phyloP scores from a whole-genome alignment of 2,113 vertebrate species.

The Atractosteus spatula region DNA sequence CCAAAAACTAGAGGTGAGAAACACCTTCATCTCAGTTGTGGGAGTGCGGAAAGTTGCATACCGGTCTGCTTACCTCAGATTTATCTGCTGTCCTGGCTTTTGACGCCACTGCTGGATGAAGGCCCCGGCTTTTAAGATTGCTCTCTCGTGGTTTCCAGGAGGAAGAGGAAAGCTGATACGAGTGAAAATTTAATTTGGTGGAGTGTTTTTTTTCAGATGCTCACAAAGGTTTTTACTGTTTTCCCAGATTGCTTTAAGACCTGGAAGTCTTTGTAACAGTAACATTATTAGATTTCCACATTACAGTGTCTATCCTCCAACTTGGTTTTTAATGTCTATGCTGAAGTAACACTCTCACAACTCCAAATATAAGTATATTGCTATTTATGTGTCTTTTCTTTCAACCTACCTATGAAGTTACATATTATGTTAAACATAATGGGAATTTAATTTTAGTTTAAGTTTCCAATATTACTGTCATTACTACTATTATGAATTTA shows the following conservation, averaged over 20 bases:
- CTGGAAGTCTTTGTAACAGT: slow-evolving; percentile 15
- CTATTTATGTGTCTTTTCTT: slow-evolving; percentile 26
- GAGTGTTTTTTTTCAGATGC: slow-evolving; percentile 1
- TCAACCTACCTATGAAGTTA: too few species aligned
- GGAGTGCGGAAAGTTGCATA: slow-evolving; percentile 5
- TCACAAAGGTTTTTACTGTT: neutral
- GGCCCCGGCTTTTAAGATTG: neutral
- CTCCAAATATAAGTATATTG: neutral
- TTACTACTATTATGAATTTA: too few species aligned
- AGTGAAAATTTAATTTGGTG: neutral
- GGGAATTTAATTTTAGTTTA: too few species aligned
- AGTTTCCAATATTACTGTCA: too few species aligned
- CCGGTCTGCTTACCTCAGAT: slow-evolving; percentile 9
- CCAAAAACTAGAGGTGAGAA: neutral
- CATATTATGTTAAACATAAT: too few species aligned
- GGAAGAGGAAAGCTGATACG: neutral
- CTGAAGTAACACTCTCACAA: too few species aligned
- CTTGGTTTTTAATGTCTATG: too few species aligned
- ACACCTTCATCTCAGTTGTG: neutral
- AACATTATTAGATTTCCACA: slow-evolving; percentile 35
- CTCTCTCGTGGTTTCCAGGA: too few species aligned
- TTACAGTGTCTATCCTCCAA: too few species aligned
- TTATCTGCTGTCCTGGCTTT: neutral
- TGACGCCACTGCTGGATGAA: slow-evolving; percentile 1
- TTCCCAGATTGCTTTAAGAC: neutral